Evolutionary conservation across 2,113 vertebrate species (phyloP), one percentile per base, ranked within the genome.

Genomic region (Spea bombifrons): DNA sequence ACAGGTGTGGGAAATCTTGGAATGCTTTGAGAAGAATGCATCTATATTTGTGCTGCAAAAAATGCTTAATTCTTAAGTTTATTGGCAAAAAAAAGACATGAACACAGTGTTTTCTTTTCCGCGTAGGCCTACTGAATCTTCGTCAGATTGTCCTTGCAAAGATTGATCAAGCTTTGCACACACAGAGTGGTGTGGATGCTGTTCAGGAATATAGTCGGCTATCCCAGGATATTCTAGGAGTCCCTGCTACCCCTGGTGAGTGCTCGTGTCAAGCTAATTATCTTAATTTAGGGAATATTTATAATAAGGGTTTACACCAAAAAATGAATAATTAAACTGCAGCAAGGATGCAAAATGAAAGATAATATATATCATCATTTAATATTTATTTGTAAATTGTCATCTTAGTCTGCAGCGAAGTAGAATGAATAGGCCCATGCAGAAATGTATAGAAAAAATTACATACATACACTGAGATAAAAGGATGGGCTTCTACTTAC

Each of bases 141-240:
- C 91, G 96, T 68, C 97, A 99, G 89, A 96, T 99, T 0, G 96
- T 99, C 3, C 88, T 99, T 71, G 97, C 97, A 59, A 97, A 96
- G 86, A 91, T 99, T 78, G 97, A 99, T 78, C 97, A 99, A 88
- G 94, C 89, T 0, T 89, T 99, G 83, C 97, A 99, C 91, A 97
- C 94, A 2, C 92, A 90, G 82, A 85, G 53, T 0, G 90, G 90
- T 0, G 86, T 92, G 0, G 96, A 99, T 82, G 91, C 97, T 0
- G 95, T 92, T 0, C 91, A 95, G 82, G 96, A 96, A 84, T 98
- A 97, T 0, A 87, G 88, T 3, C 90, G 47, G 44, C 93, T 98
- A 63, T 95, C 94, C 59, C 85, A 87, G 30, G 95, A 99, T 13
- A 81, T 98, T 81, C 90, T 99, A 47, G 95, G 96, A 0, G 91